Base-by-base conservation (phyloP, 2,113 vertebrate genomes). In the Hyperopisus bebe region DNA sequence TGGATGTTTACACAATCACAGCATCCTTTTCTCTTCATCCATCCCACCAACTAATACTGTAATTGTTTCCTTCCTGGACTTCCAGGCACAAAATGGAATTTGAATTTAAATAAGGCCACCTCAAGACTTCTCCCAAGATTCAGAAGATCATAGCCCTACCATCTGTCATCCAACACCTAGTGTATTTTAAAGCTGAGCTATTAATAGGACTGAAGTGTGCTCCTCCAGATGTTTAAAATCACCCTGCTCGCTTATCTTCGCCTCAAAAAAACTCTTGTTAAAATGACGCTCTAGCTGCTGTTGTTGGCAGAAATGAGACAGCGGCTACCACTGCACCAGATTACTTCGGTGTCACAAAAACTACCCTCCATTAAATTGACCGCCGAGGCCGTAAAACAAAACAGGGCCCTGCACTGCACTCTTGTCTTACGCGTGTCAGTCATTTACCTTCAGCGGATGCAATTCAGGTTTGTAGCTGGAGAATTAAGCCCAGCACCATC, bases 21-120 rank as follows among this genome's bases (percentile, higher is more conserved):
- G 9, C 10, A 10, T 84, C 24, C 82, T 83, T 27, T 83, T 24
- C 24, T 50, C 47, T 86, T 50, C 24, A 10, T 86, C 44, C 21
- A 86, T 48, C 44, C 46, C 44, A 27, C 83, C 47, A 86, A 27
- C 21, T 48, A 48, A 86, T 47, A 27, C n/a, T n/a, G 24, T 47
- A 86, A 86, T 86, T 86, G n/a, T 19, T 86, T 86, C 83, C 83
- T 86, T 86, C 44, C 83, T 86, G 83, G 83, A 31, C 47, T 17
- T 13, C 24, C 83, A 86, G 47, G 24, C 83, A 86, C n/a, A 86
- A 86, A 86, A 47, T 31, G 42, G 44, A 86, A 86, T 86, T 86
- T 80, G 35, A 80, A 86, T 48, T 86, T 50, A 86, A 86, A 86
- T 86, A 15, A 86, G 83, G 44, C 19, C 47, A 48, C 83, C 46